Percentiles rank a stretch among this genome's conserved stretches.
These are phyloP conservation scores for Stercorarius parasiticus DNA, from an alignment of 2,113 vertebrate genomes.

Conservation along the genomic window DNA sequence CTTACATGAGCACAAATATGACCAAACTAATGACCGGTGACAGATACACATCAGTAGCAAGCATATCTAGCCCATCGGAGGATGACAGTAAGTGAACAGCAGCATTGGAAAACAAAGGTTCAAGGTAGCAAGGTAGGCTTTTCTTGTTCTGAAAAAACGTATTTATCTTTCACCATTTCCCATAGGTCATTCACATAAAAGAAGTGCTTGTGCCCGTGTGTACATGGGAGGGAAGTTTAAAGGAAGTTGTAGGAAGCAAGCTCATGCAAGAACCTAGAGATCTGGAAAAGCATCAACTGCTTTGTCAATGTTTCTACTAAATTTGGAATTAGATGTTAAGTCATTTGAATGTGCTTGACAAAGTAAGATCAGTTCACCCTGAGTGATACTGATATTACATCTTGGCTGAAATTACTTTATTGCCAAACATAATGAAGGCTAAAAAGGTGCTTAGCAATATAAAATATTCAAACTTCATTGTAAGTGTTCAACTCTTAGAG, in stretches of 20 bases:
- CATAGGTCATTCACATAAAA: neutral
- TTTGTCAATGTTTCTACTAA: neutral
- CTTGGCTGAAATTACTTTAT: neutral
- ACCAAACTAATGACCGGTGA: neutral
- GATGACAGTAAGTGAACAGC: neutral
- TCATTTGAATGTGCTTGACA: neutral
- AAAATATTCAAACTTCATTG: neutral
- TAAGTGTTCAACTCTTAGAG: neutral
- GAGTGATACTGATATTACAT: neutral
- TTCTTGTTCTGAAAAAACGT: neutral
- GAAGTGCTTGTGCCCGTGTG: fast-evolving
- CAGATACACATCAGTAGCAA: neutral
- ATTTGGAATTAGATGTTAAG: neutral
- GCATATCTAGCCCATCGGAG: neutral
- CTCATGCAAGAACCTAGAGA: neutral
- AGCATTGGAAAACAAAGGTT: neutral
- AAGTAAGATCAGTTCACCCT: neutral
- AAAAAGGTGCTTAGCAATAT: neutral
- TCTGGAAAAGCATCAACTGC: neutral
- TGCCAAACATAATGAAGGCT: neutral
- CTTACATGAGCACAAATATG: neutral
- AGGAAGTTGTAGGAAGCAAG: neutral
- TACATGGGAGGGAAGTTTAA: neutral
- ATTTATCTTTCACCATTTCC: neutral
- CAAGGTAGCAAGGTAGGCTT: neutral